Conservation (phyloP, 2,113 vertebrate genomes). For the Kryptolebias marmoratus region DNA sequence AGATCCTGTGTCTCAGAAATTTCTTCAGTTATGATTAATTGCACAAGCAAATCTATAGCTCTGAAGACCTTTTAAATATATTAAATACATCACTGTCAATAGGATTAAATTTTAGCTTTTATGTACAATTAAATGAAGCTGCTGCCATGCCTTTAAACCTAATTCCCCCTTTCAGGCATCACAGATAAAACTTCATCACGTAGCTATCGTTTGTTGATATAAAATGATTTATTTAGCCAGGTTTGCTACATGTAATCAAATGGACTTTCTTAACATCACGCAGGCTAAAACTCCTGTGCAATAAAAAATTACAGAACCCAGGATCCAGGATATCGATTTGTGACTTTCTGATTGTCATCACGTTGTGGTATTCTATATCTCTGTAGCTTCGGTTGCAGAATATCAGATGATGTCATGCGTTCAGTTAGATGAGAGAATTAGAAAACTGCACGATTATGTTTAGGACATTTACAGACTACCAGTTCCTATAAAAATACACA, state of each 20-base stretch:
- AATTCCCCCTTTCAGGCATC: slow-evolving; percentile 1
- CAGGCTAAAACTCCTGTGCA: slow-evolving; percentile 16
- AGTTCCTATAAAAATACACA: slow-evolving; percentile 8
- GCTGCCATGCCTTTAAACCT: not conserved
- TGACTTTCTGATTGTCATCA: slow-evolving; percentile 36
- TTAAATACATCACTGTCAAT: slow-evolving; percentile 34
- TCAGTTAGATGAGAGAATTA: slow-evolving; percentile 46
- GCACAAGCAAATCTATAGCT: slow-evolving; percentile 28
- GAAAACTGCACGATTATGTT: slow-evolving; percentile 18
- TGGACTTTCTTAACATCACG: not conserved
- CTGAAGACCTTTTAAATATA: slow-evolving; percentile 37
- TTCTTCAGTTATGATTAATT: slow-evolving; percentile 58
- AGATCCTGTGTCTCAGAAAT: slow-evolving; percentile 71
- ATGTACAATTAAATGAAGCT: slow-evolving; percentile 23
- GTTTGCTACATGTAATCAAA: not conserved
- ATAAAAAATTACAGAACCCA: slow-evolving; percentile 17
- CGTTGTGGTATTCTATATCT: slow-evolving; percentile 35
- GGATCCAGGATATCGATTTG: slow-evolving; percentile 30
- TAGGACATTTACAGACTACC: slow-evolving; percentile 2
- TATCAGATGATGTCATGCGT: slow-evolving; percentile 34
- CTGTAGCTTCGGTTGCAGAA: slow-evolving; percentile 16
- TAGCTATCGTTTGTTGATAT: slow-evolving; percentile 2
- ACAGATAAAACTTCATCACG: slow-evolving; percentile 9
- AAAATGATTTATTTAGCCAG: not conserved
- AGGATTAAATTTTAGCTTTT: slow-evolving; percentile 13